phyloP scores from a whole-genome alignment of 2,888 invertebrate species.

The Dorcus hopei region DNA sequence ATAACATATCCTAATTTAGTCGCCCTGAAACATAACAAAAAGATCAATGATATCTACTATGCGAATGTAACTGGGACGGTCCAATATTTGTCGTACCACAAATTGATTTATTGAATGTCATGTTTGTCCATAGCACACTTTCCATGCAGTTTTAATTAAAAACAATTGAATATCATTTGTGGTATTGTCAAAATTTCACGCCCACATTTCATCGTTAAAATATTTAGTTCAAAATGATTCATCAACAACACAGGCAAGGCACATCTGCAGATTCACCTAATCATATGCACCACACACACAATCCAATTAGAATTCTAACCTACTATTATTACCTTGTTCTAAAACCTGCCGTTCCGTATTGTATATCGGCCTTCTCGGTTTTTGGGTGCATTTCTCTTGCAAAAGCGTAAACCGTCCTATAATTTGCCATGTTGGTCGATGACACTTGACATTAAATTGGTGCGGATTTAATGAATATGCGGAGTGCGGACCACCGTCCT shows the following conservation, averaged over 20 bases:
- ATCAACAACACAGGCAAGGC: too few relatives aligned
- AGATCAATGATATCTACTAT: slow-evolving; percentile 16
- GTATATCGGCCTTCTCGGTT: slow-evolving; percentile 62
- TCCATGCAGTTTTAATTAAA: neutral
- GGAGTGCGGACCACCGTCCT: too few relatives aligned
- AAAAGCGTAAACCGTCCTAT: slow-evolving; percentile 70
- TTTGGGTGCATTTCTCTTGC: slow-evolving; percentile 76
- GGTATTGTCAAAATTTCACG: neutral
- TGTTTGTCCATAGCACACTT: neutral
- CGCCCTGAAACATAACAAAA: slow-evolving; percentile 61
- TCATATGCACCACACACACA: too few relatives aligned
- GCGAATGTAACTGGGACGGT: too few relatives aligned
- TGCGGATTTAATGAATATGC: too few relatives aligned
- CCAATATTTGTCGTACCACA: too few relatives aligned
- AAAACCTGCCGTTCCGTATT: slow-evolving; percentile 86
- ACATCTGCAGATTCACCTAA: too few relatives aligned
- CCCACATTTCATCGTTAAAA: neutral
- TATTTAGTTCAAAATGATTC: neutral
- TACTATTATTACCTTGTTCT: slow-evolving; percentile 63
- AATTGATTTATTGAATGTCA: too few relatives aligned
- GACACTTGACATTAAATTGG: slow-evolving; percentile 10
- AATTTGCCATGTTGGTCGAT: slow-evolving; percentile 28
- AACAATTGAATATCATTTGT: neutral
- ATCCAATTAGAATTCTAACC: too few relatives aligned
- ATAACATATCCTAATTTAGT: slow-evolving; percentile 84